Percentiles rank a stretch among this genome's conserved stretches.
Evolutionary conservation across 2,113 vertebrate species (phyloP).

Genomic region (Macheiramphus alcinus): DNA sequence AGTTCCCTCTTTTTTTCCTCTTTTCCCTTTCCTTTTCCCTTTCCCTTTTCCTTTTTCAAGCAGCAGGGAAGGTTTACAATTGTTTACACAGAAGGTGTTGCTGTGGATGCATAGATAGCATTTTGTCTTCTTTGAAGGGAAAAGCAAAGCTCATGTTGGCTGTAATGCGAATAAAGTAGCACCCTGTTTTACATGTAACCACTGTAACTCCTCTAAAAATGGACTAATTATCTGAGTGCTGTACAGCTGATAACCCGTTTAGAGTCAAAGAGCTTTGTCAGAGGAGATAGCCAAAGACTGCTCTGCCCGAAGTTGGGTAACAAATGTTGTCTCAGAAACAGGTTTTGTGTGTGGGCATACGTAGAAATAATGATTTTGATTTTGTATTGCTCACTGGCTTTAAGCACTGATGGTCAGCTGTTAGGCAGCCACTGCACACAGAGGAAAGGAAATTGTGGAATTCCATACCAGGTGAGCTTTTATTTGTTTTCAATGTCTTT

Average conservation of each 20-base stretch:
- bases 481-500: background rate
- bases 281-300: background rate
- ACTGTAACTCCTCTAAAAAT: background rate
- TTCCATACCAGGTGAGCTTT: background rate
- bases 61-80: background rate
- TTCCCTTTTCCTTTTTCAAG: background rate
- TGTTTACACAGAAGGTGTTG: background rate
- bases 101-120: background rate
- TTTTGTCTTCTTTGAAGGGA: background rate
- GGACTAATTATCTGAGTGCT: background rate
- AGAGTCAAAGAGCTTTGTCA: background rate
- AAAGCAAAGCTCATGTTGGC: background rate
- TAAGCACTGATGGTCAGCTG: background rate
- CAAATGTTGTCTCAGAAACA: background rate
- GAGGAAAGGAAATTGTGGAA: background rate
- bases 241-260: background rate
- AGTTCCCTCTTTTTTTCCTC: accelerated
- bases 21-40: background rate
- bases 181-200: background rate
- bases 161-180: background rate
- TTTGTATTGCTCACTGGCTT: background rate
- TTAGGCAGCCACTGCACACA: background rate
- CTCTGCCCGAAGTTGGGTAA: background rate
- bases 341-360: background rate
- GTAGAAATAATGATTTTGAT: background rate